A percentile compares a stretch with the other conserved stretches of the same genome.
Conservation (phyloP, 2,888 invertebrate genomes). For the Helleia helle region DNA sequence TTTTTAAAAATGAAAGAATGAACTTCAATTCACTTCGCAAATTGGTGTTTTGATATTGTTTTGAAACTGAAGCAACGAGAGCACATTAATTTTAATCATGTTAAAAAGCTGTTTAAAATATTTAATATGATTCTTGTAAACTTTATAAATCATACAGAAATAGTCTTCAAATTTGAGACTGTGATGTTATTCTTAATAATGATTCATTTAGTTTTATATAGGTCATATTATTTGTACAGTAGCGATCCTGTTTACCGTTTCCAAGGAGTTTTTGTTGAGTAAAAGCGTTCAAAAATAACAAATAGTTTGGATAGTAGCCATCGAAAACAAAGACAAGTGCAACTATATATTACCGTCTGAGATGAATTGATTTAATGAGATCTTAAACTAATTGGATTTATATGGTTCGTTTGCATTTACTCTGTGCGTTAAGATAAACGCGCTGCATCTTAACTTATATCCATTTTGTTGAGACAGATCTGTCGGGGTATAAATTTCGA, state of each 20-base stretch:
- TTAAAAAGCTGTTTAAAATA: no score
- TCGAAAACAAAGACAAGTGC: conserved; percentile 55
- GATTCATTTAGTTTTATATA: background rate
- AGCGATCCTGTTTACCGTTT: no score
- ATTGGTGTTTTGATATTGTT: no score
- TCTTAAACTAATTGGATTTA: conserved; percentile 65
- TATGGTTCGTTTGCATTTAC: conserved; percentile 51
- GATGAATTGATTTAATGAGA: conserved; percentile 66
- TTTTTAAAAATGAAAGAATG: no score
- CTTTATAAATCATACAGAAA: no score
- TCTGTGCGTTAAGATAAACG: conserved; percentile 44
- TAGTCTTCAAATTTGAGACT: no score
- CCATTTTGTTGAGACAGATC: conserved; percentile 28
- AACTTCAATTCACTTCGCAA: no score
- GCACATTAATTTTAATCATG: no score
- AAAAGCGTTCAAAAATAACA: conserved; percentile 46
- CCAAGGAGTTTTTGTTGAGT: conserved; percentile 35
- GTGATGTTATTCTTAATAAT: no score
- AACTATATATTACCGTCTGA: conserved; percentile 57
- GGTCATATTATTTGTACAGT: conserved; percentile 1
- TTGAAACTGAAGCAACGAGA: no score
- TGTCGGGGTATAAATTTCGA: conserved; percentile 46
- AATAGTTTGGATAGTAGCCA: conserved; percentile 65
- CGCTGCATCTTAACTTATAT: conserved; percentile 22
- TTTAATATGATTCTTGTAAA: no score